Percentiles rank a stretch among this genome's conserved stretches.
Evolutionary conservation across 2,888 invertebrate genomes (phyloP).

Genomic region (Meiosimyza platycephala): DNA sequence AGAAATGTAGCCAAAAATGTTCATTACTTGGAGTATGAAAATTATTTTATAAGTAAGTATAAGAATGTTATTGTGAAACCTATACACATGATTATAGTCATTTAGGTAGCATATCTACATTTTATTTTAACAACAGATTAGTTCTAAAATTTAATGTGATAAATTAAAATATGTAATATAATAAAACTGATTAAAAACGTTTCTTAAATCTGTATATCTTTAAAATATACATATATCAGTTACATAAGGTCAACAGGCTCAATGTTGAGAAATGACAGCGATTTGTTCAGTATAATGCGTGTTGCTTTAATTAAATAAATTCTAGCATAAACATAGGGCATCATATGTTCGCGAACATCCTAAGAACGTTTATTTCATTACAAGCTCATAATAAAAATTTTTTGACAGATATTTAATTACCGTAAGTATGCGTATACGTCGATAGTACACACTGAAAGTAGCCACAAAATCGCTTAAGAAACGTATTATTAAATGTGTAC

Average conservation of each 20-base stretch:
- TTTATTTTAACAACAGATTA: not conserved
- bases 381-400: not conserved
- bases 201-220: too few relatives aligned
- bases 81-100: not conserved
- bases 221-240: conserved; percentile 42
- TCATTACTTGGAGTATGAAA: conserved; percentile 18
- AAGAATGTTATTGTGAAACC: not conserved
- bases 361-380: conserved; percentile 55
- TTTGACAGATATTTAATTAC: conserved; percentile 68
- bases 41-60: not conserved
- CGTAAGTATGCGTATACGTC: conserved; percentile 75
- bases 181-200: too few relatives aligned
- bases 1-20: conserved; percentile 27
- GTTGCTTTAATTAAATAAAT: conserved; percentile 76
- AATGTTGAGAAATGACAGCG: conserved; percentile 75
- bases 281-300: conserved; percentile 74
- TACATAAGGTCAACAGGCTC: conserved; percentile 79
- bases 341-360: conserved; percentile 76
- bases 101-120: not conserved
- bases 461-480: conserved; percentile 75
- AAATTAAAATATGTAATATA: not conserved
- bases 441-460: conserved; percentile 80
- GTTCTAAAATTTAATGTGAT: conserved; percentile 29
- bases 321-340: conserved; percentile 76
- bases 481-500: conserved; percentile 74